phyloP scores from a whole-genome alignment of 2,888 invertebrate genomes.

The Carcina quercana region DNA sequence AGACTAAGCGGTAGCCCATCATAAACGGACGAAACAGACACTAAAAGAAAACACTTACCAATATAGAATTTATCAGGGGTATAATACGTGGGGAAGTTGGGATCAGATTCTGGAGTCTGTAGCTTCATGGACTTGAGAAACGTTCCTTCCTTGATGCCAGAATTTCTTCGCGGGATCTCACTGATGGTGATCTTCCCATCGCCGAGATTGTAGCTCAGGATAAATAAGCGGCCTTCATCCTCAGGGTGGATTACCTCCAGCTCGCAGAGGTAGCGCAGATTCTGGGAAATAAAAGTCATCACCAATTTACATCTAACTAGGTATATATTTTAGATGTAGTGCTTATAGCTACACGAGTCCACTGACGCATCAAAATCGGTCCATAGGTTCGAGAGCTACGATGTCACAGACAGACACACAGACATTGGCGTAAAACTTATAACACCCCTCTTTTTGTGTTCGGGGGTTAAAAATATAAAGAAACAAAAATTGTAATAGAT shows the following conservation, averaged over 20 bases:
- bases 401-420: no score
- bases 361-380: no score
- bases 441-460: no score
- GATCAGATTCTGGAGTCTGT: slow-evolving; percentile 79
- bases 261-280: slow-evolving; percentile 82
- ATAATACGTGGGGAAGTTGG: slow-evolving; percentile 83
- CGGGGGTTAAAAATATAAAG: no score
- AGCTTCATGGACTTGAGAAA: slow-evolving; percentile 81
- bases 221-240: slow-evolving; percentile 82
- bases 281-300: slow-evolving; percentile 33
- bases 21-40: not conserved
- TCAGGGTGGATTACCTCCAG: slow-evolving; percentile 87
- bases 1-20: no score
- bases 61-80: slow-evolving; percentile 87
- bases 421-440: no score
- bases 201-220: slow-evolving; percentile 83
- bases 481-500: no score
- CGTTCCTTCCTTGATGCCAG: slow-evolving; percentile 83
- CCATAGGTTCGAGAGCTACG: no score
- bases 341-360: no score
- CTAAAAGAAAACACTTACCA: slow-evolving; percentile 58
- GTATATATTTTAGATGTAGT: no score
- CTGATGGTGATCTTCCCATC: slow-evolving; percentile 84
- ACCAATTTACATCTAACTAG: no score
- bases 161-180: slow-evolving; percentile 82